Evolutionary conservation across 1,140 invertebrate species (phyloP).

Genomic region (Sitobion miscanthi): DNA sequence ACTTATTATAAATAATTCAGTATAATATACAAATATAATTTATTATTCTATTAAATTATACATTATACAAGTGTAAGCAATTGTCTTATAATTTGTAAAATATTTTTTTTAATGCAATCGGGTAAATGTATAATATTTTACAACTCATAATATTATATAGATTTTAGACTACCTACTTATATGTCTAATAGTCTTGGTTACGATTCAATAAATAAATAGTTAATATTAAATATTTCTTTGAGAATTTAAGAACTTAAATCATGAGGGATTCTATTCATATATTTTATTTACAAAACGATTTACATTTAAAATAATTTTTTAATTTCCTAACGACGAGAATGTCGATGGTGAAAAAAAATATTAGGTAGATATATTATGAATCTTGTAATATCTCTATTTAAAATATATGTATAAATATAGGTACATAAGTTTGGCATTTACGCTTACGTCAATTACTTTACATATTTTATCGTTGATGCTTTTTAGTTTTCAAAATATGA

Average conservation of each 20-base stretch:
- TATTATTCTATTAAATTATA: slow-evolving; percentile 23
- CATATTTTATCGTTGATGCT: background rate
- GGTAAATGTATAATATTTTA: slow-evolving; percentile 49
- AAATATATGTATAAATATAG: background rate
- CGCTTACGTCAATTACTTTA: background rate
- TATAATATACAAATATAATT: slow-evolving; percentile 2
- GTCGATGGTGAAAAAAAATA: background rate
- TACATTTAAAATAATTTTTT: background rate
- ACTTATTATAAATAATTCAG: background rate
- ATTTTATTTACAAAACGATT: slow-evolving; percentile 39
- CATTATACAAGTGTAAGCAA: background rate
- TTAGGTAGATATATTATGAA: background rate
- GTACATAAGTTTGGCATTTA: slow-evolving; percentile 4
- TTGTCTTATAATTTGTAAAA: background rate
- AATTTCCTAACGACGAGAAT: background rate
- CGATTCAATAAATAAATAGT: slow-evolving; percentile 49
- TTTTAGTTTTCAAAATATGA: background rate
- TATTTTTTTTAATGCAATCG: slow-evolving; percentile 1
- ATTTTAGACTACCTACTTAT: slow-evolving; percentile 52
- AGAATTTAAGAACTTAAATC: background rate
- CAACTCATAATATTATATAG: slow-evolving; percentile 36
- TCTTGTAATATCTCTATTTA: background rate
- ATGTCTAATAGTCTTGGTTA: slow-evolving; percentile 55
- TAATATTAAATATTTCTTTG: slow-evolving; percentile 19
- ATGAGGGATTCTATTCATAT: background rate